Evolutionary conservation across 2,113 vertebrate genomes (phyloP), one percentile per base, ranked within the genome.

Genomic region (Panthera tigris): DNA sequence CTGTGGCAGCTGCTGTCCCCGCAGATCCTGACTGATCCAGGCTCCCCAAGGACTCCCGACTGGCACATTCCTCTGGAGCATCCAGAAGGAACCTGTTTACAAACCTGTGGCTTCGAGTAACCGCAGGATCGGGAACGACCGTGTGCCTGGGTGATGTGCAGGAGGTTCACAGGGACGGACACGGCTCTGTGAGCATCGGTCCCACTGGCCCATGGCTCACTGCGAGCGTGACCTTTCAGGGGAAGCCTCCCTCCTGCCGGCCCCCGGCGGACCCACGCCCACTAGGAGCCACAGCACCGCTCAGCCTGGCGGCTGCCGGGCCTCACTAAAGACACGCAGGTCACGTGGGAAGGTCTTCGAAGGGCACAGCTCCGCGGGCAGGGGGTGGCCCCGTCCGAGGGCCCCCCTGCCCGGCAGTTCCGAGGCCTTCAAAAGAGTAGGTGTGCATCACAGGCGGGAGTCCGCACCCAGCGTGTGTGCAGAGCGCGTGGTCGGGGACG

Each of bases 401-500:
- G 7, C 7, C 69, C 18, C 21, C 11, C 36, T 25, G 71, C 11
- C 71, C 5, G 1, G 71, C 39, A 3, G 71, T 12, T 13, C 23
- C 39, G 25, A 13, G 71, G n/a, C 19, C 19, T 73, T 73, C 69
- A 5, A n/a, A 9, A 9, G 5, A 23, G 69, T 39, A 4, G n/a
- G 19, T 21, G 9, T 0, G 8, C 9, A 1, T 23, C 4, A 1
- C 2, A 33, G 68, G 12, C 3, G 16, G 33, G 68, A 63, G 68
- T 25, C n/a, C 10, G 36, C 0, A 9, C n/a, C 50, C 50, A 4
- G 2, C 10, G 1, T 10, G 10, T 61, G 57, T 21, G 57, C 21
- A 25, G 61, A 63, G 61, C 25, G 9, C 25, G 61, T 63, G n/a
- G 39, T 39, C 39, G 39, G 39, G 39, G 39, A 39, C 39, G 39